Percentiles rank a stretch among this genome's conserved stretches.
Evolutionary conservation across 2,797 vertebrate species (phyloP).

Genomic region (Ptychobarbus kaznakovi): DNA sequence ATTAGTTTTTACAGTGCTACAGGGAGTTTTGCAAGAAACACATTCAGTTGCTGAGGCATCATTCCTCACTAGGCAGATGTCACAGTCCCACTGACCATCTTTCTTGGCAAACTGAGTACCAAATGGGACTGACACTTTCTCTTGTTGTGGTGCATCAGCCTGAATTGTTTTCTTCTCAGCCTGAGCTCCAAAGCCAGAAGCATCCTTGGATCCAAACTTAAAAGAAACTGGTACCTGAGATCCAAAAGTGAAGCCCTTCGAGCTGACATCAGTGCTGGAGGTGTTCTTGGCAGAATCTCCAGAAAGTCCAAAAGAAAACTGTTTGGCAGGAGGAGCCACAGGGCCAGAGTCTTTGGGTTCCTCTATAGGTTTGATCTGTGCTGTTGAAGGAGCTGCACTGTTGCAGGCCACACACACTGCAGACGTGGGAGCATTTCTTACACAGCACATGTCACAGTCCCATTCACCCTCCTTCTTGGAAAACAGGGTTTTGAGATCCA

Average conservation of each 20-base stretch:
- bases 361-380: constrained; percentile 62
- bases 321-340: constrained; percentile 54
- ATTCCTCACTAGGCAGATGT: constrained; percentile 82
- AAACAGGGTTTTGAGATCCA: constrained; percentile 80
- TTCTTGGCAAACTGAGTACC: constrained; percentile 65
- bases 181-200: constrained; percentile 68
- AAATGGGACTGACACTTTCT: constrained; percentile 49
- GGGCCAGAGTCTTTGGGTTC: constrained; percentile 69
- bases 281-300: constrained; percentile 57
- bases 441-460: constrained; percentile 83
- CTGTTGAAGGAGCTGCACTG: constrained; percentile 76
- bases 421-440: constrained; percentile 80
- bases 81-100: constrained; percentile 89
- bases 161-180: constrained; percentile 69
- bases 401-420: constrained; percentile 81
- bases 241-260: constrained; percentile 76
- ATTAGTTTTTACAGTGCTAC: not conserved
- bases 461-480: constrained; percentile 85
- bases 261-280: constrained; percentile 57
- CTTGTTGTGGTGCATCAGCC: constrained; percentile 37
- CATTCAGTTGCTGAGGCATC: constrained; percentile 70
- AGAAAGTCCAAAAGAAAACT: constrained; percentile 68
- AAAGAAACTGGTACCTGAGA: constrained; percentile 73
- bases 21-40: constrained; percentile 41
- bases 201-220: constrained; percentile 72